Conservation (phyloP, 2,797 vertebrate genomes). For the Anas bahamensis region DNA sequence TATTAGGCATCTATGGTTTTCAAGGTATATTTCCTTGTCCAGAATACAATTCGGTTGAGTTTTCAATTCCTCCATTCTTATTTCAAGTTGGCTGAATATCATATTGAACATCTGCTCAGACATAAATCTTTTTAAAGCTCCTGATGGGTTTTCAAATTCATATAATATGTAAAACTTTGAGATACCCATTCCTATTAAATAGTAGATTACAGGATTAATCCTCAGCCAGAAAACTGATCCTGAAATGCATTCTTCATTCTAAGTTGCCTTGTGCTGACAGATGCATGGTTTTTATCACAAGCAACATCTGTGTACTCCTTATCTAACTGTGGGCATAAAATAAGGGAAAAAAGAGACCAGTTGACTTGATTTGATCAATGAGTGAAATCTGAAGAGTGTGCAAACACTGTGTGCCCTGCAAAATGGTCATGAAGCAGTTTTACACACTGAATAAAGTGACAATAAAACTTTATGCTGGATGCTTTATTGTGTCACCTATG, state of each 20-base stretch:
- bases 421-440: neutral
- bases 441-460: neutral
- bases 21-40: neutral
- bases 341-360: neutral
- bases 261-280: neutral
- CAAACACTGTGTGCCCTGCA: neutral
- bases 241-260: neutral
- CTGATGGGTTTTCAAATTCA: neutral
- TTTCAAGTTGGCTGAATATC: neutral
- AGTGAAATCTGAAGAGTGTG: constrained; percentile 1
- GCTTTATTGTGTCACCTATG: neutral
- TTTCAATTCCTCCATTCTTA: neutral
- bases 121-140: neutral
- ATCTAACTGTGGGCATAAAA: neutral
- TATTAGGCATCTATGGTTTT: neutral
- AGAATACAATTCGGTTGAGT: neutral
- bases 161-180: neutral
- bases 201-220: neutral
- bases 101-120: neutral
- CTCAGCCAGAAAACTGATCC: constrained; percentile 1
- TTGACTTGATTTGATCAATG: neutral
- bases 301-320: neutral
- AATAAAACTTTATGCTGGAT: neutral
- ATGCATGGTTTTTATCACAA: neutral
- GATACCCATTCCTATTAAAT: neutral